Conservation (phyloP, 1,140 invertebrate species). For the Zaprionus inermis region DNA sequence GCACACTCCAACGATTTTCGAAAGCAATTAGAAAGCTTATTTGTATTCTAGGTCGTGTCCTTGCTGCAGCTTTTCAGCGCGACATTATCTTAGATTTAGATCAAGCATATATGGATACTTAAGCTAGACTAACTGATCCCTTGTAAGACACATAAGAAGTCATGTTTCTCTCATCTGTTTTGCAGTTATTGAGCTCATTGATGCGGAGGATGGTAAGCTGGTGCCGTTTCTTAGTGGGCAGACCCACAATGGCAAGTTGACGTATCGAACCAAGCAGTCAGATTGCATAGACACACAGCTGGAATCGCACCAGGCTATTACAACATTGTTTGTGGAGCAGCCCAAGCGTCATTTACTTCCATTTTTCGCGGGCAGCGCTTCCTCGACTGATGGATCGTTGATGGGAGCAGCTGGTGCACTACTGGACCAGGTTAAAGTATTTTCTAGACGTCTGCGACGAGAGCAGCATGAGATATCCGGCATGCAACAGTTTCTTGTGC, state of each 20-base stretch:
- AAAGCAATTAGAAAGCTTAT: background rate
- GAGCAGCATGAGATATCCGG: slow-evolving; percentile 65
- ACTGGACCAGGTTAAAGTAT: slow-evolving; percentile 72
- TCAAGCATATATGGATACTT: background rate
- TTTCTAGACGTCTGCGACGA: slow-evolving; percentile 56
- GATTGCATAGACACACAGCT: slow-evolving; percentile 25
- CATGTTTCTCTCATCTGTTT: slow-evolving; percentile 18
- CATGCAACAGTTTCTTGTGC: slow-evolving; percentile 73
- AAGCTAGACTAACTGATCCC: background rate
- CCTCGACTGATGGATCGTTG: slow-evolving; percentile 67
- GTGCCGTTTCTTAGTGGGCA: slow-evolving; percentile 84
- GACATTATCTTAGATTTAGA: background rate
- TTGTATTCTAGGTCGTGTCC: background rate
- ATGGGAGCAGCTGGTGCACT: slow-evolving; percentile 70
- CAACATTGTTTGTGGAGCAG: slow-evolving; percentile 74
- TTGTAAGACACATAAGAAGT: no score
- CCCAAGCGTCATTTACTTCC: slow-evolving; percentile 67
- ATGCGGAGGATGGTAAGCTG: slow-evolving; percentile 73
- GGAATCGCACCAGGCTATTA: slow-evolving; percentile 67
- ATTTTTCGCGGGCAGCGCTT: slow-evolving; percentile 63
- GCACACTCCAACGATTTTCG: background rate
- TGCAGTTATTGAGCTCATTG: slow-evolving; percentile 85
- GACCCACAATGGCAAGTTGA: slow-evolving; percentile 85
- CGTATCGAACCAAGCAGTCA: slow-evolving; percentile 46
- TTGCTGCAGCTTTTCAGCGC: background rate